Conservation (phyloP, 64 coral and sea anemone genomes). For the Stichodactyla helianthus region DNA sequence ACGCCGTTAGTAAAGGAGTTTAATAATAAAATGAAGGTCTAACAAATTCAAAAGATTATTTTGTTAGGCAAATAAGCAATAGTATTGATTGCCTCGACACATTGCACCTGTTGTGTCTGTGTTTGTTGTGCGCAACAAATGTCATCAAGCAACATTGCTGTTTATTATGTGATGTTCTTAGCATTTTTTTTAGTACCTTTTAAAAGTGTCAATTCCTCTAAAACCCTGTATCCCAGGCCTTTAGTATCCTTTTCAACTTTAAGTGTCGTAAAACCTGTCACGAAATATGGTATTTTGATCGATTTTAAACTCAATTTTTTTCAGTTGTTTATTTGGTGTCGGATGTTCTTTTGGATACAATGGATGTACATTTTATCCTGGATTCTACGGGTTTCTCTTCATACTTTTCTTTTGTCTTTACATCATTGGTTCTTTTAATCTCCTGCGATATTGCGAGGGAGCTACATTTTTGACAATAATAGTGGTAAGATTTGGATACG, state of each 20-base stretch:
- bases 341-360: not conserved
- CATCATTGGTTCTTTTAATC: not conserved
- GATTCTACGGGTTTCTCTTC: conserved; percentile 4
- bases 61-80: too few species aligned
- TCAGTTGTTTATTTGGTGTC: conserved; percentile 18
- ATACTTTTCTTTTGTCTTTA: conserved; percentile 16
- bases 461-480: conserved; percentile 53
- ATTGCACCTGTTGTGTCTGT: too few species aligned
- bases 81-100: too few species aligned
- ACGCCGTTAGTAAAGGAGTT: too few species aligned
- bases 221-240: too few species aligned
- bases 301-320: not conserved
- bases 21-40: too few species aligned
- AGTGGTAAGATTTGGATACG: not conserved
- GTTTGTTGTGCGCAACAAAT: too few species aligned
- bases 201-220: too few species aligned
- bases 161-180: too few species aligned
- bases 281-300: not conserved
- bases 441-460: conserved; percentile 45
- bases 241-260: not conserved
- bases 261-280: not conserved
- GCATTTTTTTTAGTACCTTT: too few species aligned
- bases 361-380: conserved; percentile 9
- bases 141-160: too few species aligned
- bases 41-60: too few species aligned